phyloP scores from a whole-genome alignment of 2,888 invertebrate genomes.

The Sialis fuliginosa region DNA sequence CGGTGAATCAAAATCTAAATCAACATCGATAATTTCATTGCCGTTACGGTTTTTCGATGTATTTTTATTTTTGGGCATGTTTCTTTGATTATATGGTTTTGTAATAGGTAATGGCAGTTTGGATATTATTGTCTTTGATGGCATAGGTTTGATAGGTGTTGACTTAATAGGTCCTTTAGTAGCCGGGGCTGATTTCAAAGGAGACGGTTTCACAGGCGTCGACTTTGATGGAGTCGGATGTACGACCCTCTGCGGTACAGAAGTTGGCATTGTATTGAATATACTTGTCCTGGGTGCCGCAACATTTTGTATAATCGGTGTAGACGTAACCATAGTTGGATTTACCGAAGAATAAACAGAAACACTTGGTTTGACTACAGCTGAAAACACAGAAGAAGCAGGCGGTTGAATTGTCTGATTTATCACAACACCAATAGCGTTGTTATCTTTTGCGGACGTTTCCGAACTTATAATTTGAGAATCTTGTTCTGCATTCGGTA shows the following conservation, averaged over 20 bases:
- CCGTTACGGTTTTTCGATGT: constrained; percentile 20
- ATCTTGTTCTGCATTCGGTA: constrained; percentile 16
- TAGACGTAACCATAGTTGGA: constrained; percentile 20
- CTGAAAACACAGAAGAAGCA: constrained; percentile 13
- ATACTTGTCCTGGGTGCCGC: constrained; percentile 21
- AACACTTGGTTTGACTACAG: constrained; percentile 19
- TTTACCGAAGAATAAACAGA: constrained; percentile 20
- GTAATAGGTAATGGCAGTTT: constrained; percentile 19
- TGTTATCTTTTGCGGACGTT: constrained; percentile 13
- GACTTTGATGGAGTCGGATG: constrained; percentile 31
- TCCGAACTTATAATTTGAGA: background rate
- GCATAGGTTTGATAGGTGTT: constrained; percentile 38
- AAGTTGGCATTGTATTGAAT: constrained; percentile 19
- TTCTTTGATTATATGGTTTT: constrained; percentile 19
- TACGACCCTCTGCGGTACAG: constrained; percentile 27
- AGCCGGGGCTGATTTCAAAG: constrained; percentile 31
- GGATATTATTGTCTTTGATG: constrained; percentile 19
- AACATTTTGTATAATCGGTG: constrained; percentile 18
- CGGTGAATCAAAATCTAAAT: constrained; percentile 62
- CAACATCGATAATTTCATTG: constrained; percentile 33
- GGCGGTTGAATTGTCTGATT: constrained; percentile 15
- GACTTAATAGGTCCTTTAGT: constrained; percentile 36
- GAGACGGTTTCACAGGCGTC: constrained; percentile 24
- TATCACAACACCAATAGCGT: constrained; percentile 13
- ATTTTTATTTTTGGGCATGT: constrained; percentile 8